These are phyloP conservation scores for Lepidostoma basale DNA, from an alignment of 1,140 invertebrate species.

Conservation along the genomic window DNA sequence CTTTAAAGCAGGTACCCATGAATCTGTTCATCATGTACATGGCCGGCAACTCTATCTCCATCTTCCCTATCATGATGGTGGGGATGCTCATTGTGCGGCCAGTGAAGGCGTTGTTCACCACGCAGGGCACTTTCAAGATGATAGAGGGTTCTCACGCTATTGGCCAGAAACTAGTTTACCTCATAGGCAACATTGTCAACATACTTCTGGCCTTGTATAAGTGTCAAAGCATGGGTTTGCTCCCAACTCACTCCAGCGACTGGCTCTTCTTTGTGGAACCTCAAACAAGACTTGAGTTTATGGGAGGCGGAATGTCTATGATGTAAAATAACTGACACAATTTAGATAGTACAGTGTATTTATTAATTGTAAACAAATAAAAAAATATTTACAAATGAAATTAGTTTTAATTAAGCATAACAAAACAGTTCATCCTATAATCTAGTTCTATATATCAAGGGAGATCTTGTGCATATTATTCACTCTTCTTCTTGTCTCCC, in stretches of 20 bases:
- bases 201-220: constrained; percentile 95
- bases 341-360: constrained; percentile 45
- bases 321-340: constrained; percentile 55
- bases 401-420: constrained; percentile 7
- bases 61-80: constrained; percentile 99
- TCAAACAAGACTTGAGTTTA: constrained; percentile 84
- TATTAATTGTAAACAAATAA: constrained; percentile 33
- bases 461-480: constrained; percentile 36
- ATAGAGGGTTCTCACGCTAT: constrained; percentile 92
- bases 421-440: constrained; percentile 3
- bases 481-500: constrained; percentile 60
- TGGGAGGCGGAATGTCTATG: constrained; percentile 82
- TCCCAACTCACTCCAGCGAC: constrained; percentile 97
- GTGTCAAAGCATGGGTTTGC: constrained; percentile 97
- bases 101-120: constrained; percentile 91
- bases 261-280: constrained; percentile 98
- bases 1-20: constrained; percentile 97
- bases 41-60: constrained; percentile 98
- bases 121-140: constrained; percentile 92
- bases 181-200: constrained; percentile 93
- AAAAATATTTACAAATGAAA: constrained; percentile 27
- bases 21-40: constrained; percentile 99
- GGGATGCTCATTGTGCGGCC: constrained; percentile 97
- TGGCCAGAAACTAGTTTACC: constrained; percentile 93
- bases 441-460: not conserved